Base-by-base conservation (phyloP, 1,140 invertebrate genomes). In the Drosophila rufa region DNA sequence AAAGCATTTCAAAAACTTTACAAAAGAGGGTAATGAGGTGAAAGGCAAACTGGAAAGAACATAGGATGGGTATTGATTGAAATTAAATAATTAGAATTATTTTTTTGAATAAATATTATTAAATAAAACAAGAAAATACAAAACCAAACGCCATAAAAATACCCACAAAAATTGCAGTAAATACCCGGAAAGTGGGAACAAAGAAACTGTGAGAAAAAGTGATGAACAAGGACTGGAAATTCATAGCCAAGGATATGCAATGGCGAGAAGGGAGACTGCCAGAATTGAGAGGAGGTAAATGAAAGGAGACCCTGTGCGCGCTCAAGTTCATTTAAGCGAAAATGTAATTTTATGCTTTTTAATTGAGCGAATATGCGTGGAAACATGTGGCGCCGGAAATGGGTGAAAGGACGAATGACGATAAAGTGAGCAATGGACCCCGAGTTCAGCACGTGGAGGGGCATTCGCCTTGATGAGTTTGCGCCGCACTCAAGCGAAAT, bases 321-420 rank as follows among this genome's bases (percentile, higher is more conserved):
- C 75, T 64, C 82, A 77, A 75, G 79, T 90, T 89, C 80, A 89
- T 85, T 89, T 90, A 76, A 85, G 85, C 85, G 79, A 85, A 84
- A 90, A 90, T 90, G 86, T 82, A 90, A 90, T 90, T 90, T 90
- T 90, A 85, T 90, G 86, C 85, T 90, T 90, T 89, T 90, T 90
- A 90, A 90, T 90, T 90, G 85, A 90, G 85, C 81, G 79, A 85
- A 90, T 85, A 90, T 85, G 81, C 85, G 81, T 84, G 75, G 74
- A 59, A 90, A 69, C 85, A 85, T 84, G 78, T 89, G 85, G 69
- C 57, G 58, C 46, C 65, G 62, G n/a, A 70, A 68, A 59, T 53
- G 40, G 47, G 50, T 50, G 47, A 66, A 43, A 46, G 46, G 30
- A 70, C 53, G 46, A 45, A 47, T 45, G 61, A 55, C 33, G 36